Base-by-base conservation (phyloP, 2,888 invertebrate genomes). In the Trimorus sp. region DNA sequence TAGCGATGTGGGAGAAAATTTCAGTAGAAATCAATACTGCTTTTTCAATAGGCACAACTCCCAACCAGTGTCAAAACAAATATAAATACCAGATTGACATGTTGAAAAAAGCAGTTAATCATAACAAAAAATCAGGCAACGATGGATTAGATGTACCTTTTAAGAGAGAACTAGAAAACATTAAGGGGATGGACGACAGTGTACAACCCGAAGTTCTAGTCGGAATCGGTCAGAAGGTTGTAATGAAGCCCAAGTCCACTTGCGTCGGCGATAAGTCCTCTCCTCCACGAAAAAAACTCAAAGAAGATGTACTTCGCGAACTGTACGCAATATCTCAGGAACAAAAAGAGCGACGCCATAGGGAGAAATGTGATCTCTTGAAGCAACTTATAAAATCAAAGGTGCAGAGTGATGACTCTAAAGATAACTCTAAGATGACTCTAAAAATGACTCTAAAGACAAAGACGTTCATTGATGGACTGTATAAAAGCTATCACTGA, bases 291-390 rank as follows among this genome's bases (percentile, higher is more conserved):
- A 68, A 68, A 45, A 68, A 68, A 12, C 26, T 56, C 6, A 54
- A 45, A 45, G 54, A 56, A 11, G 5, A n/a, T 36, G 7, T 68
- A 0, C 8, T 36, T 36, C 56, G 56, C 1, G 54, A 68, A 68
- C 36, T 68, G 16, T 54, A 68, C 8, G 14, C 36, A 12, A 42
- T 36, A 7, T 26, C 56, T 9, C 53, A 68, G 16, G 56, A 11
- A 45, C 54, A 68, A 6, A 68, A n/a, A 40, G 68, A 54, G 26
- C 40, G 68, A 3, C 54, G 68, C 6, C 68, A 68, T 15, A 7
- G 15, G 9, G 68, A 68, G 16, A 68, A 36, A 45, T 56, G 45
- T 36, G 12, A 68, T 26, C 5, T 68, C 12, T 9, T 68, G 37
- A 51, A 53, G 37, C 12, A 53, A 37, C 38, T 65, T 8, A 9